phyloP scores from a whole-genome alignment of 2,888 invertebrate genomes.

The Drosophila rellima region DNA sequence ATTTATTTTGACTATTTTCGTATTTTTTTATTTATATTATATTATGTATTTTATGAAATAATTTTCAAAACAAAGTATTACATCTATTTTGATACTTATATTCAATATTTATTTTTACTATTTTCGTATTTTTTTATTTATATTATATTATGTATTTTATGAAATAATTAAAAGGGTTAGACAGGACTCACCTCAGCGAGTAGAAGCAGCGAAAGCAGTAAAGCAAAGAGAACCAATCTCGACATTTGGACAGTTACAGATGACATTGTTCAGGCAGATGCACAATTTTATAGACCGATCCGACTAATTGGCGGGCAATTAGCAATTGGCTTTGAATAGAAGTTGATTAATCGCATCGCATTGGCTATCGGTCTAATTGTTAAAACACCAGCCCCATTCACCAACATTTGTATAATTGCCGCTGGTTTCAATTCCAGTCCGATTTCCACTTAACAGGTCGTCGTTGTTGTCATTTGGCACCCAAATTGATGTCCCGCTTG shows the following conservation, averaged over 20 bases:
- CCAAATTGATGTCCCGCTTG: constrained; percentile 48
- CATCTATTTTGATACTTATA: no score
- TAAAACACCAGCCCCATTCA: constrained; percentile 20
- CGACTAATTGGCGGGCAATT: constrained; percentile 46
- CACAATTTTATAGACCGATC: constrained; percentile 22
- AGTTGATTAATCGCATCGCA: constrained; percentile 18
- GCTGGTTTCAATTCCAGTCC: constrained; percentile 27
- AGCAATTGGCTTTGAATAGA: constrained; percentile 40
- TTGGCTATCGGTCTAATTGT: constrained; percentile 48
- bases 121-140: no score
- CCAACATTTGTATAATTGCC: constrained; percentile 15
- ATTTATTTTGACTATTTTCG: no score
- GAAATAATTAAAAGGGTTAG: background rate
- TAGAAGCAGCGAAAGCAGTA: constrained; percentile 17
- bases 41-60: no score
- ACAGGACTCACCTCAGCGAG: constrained; percentile 15
- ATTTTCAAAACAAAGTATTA: no score
- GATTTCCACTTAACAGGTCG: constrained; percentile 7
- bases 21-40: no score
- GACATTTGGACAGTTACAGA: constrained; percentile 24
- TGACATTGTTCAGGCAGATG: constrained; percentile 1
- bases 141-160: no score
- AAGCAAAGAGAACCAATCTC: background rate
- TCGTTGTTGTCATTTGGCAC: constrained; percentile 26
- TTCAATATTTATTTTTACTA: no score